phyloP scores from a whole-genome alignment of 92 coral and sea anemone species.

The Parazoanthus darwini region DNA sequence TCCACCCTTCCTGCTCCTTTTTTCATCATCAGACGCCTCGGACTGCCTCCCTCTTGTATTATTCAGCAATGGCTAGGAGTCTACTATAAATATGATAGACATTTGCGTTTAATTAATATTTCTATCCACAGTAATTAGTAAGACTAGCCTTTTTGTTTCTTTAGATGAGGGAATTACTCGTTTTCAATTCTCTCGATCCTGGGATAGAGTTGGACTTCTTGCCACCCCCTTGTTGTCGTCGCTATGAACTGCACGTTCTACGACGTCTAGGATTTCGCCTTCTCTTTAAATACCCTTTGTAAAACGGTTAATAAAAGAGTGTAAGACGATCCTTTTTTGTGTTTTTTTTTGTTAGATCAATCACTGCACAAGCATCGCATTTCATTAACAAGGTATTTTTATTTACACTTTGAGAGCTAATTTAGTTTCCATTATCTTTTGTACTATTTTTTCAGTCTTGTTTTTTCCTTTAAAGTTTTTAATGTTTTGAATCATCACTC shows the following conservation, averaged over 20 bases:
- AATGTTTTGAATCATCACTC: constrained; percentile 6
- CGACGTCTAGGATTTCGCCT: not conserved
- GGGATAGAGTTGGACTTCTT: too few relatives aligned
- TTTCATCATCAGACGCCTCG: constrained; percentile 5
- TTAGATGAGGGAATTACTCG: not conserved
- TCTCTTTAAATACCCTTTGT: not conserved
- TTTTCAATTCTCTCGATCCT: not conserved
- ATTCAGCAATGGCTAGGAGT: constrained; percentile 3
- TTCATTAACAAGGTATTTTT: too few relatives aligned
- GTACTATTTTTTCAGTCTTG: not conserved
- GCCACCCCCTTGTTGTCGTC: not conserved
- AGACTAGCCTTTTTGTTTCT: too few relatives aligned
- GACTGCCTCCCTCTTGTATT: not conserved
- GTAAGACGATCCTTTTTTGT: too few relatives aligned
- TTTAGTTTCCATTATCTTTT: not conserved
- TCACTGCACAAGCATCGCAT: too few relatives aligned
- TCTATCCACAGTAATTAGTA: not conserved
- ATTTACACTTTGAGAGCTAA: too few relatives aligned
- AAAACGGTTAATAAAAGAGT: too few relatives aligned
- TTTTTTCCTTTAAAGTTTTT: not conserved
- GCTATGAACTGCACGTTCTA: not conserved
- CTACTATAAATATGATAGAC: not conserved
- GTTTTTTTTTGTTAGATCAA: too few relatives aligned
- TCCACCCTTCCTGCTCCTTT: constrained; percentile 6
- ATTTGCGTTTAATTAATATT: not conserved